phyloP scores from a whole-genome alignment of 2,797 vertebrate genomes.

The Chaetophractus vellerosus region DNA sequence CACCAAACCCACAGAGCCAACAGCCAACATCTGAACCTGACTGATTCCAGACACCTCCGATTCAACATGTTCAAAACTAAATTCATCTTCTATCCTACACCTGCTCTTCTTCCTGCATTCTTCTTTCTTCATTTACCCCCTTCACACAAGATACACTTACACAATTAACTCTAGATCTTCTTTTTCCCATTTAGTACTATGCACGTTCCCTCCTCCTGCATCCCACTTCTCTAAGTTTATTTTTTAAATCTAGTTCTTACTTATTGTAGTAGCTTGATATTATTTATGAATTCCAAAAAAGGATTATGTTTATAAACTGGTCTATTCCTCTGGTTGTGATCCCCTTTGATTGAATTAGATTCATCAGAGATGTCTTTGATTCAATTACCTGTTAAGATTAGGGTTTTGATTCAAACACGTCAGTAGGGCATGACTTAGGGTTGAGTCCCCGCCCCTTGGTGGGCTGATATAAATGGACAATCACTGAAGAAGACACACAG shows the following conservation, averaged over 20 bases:
- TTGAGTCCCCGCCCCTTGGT: no score
- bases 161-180: no score
- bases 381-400: no score
- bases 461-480: no score
- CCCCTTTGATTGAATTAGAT: no score
- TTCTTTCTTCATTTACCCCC: not conserved
- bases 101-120: not conserved
- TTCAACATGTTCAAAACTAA: not conserved
- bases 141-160: not conserved
- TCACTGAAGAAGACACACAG: no score
- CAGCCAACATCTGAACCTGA: not conserved
- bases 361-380: no score
- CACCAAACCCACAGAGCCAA: not conserved
- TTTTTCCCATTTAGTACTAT: not conserved
- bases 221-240: not conserved
- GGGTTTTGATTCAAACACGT: no score
- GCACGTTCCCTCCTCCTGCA: not conserved
- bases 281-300: no score
- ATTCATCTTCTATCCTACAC: not conserved
- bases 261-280: not conserved
- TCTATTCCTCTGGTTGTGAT: no score
- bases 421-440: no score
- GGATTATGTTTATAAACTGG: no score
- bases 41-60: not conserved
- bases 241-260: not conserved